phyloP scores from a whole-genome alignment of 2,888 invertebrate species.

The Rotaria socialis region DNA sequence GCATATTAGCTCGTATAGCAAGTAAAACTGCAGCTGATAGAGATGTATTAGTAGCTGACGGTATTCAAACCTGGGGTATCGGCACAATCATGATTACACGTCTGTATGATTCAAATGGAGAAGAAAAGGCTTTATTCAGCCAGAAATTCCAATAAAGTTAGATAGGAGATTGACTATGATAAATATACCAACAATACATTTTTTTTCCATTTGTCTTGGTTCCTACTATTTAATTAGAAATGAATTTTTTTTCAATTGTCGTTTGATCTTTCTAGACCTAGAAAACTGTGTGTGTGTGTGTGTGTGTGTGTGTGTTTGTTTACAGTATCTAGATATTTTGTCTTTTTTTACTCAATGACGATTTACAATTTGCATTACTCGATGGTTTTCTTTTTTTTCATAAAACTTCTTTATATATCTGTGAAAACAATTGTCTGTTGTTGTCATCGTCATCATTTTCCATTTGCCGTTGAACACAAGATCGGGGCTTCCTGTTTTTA shows the following conservation, averaged over 20 bases:
- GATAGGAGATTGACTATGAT: not conserved
- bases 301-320: not conserved
- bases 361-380: not conserved
- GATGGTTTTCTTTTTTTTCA: not conserved
- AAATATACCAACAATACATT: not conserved
- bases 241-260: not conserved
- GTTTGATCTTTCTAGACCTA: not conserved
- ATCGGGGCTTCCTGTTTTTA: not conserved
- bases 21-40: conserved; percentile 36
- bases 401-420: not conserved
- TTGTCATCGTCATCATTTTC: not conserved
- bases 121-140: conserved; percentile 44
- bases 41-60: conserved; percentile 31
- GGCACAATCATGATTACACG: conserved; percentile 45
- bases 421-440: not conserved
- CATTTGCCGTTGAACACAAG: not conserved
- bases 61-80: conserved; percentile 32
- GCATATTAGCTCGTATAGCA: conserved; percentile 40
- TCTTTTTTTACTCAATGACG: not conserved
- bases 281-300: not conserved
- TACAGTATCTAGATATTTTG: not conserved
- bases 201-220: not conserved
- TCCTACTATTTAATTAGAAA: conserved; percentile 1
- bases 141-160: conserved; percentile 32
- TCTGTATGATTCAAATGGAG: conserved; percentile 39